A percentile compares a stretch with the other conserved stretches of the same genome.
These are phyloP conservation scores for Capra hircus DNA, from an alignment of 2,113 vertebrate genomes.

Conservation along the genomic window DNA sequence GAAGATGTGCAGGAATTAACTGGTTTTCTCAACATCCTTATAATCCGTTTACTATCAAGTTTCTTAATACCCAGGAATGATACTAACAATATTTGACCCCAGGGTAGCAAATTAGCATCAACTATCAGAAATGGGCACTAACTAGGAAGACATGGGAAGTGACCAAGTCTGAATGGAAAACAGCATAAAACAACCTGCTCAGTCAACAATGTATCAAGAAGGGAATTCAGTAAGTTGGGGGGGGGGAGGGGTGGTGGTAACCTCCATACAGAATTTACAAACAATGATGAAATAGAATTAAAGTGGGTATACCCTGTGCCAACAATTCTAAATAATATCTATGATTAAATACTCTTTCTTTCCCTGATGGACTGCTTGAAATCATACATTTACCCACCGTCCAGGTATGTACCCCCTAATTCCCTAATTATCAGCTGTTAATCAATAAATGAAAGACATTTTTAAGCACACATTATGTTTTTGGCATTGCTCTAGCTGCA, in stretches of 20 bases:
- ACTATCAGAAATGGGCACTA: neutral
- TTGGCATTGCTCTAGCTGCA: neutral
- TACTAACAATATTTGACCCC: neutral
- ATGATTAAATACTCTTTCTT: neutral
- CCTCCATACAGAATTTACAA: neutral
- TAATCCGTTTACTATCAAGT: neutral
- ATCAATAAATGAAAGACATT: neutral
- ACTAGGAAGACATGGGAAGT: fast-evolving
- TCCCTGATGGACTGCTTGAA: neutral
- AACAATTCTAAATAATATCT: neutral
- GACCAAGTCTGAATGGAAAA: neutral
- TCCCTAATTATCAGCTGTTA: neutral
- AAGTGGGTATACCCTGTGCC: neutral
- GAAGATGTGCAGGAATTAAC: neutral
- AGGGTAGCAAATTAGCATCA: neutral
- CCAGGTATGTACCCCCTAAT: neutral
- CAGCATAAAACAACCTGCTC: neutral
- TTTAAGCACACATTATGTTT: neutral
- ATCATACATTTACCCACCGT: neutral
- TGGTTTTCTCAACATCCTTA: neutral
- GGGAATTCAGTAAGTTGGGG: neutral
- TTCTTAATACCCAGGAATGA: neutral
- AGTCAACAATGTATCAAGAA: neutral
- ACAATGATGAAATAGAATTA: neutral
- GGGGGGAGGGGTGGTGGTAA: neutral